A percentile compares a stretch with the other conserved stretches of the same genome.
Conservation (phyloP, 1,140 invertebrate species). For the Pseudomyrmex concolor region DNA sequence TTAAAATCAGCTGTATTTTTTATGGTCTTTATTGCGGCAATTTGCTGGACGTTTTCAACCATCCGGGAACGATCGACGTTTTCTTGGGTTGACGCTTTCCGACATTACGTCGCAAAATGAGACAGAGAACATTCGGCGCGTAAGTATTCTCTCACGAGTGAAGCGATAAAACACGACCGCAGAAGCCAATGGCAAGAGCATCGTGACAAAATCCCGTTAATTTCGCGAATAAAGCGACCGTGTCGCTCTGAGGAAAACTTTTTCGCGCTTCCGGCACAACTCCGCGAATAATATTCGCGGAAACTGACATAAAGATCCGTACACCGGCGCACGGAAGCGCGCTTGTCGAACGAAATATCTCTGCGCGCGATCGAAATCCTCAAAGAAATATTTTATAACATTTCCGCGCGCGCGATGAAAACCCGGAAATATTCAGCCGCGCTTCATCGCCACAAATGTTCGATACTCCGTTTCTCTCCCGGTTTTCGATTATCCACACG, state of each 20-base stretch:
- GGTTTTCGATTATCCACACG: slow-evolving; percentile 44
- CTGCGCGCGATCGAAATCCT: slow-evolving; percentile 23
- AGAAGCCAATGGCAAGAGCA: background rate
- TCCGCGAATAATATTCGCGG: slow-evolving; percentile 27
- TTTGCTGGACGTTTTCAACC: slow-evolving; percentile 4
- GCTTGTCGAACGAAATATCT: slow-evolving; percentile 42
- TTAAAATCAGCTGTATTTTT: slow-evolving; percentile 19
- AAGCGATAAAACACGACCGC: slow-evolving; percentile 4
- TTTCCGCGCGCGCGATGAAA: slow-evolving; percentile 9
- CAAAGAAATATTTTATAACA: slow-evolving; percentile 59
- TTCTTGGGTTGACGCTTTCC: background rate
- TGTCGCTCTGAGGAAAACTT: background rate
- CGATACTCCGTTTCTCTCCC: slow-evolving; percentile 28
- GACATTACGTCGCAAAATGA: slow-evolving; percentile 19
- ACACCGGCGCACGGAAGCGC: slow-evolving; percentile 20
- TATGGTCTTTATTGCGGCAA: background rate
- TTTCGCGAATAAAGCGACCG: background rate
- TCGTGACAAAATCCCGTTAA: slow-evolving; percentile 46
- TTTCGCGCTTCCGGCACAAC: background rate
- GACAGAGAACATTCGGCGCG: background rate
- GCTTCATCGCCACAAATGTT: slow-evolving; percentile 22
- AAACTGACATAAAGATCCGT: slow-evolving; percentile 37
- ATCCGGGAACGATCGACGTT: background rate
- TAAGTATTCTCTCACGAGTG: background rate
- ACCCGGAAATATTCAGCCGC: slow-evolving; percentile 50